A percentile compares a stretch with the other conserved stretches of the same genome.
Evolutionary conservation across 2,113 vertebrate species (phyloP).

Genomic region (Brienomyrus longianalis): DNA sequence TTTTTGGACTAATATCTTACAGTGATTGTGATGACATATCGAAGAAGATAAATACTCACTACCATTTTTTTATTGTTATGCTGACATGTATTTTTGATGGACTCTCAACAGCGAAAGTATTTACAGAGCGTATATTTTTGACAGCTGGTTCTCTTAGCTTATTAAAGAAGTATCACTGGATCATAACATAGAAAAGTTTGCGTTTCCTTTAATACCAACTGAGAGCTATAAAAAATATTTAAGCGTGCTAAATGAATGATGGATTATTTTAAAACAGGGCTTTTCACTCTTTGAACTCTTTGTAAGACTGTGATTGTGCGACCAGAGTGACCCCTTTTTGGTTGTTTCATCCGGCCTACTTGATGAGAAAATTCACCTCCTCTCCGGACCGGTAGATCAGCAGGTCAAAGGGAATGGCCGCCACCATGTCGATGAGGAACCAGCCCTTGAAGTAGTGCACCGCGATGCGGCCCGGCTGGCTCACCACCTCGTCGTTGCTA

Average conservation of each 20-base stretch:
- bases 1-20: neutral
- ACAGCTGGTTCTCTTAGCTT: neutral
- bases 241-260: neutral
- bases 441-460: conserved; percentile 90
- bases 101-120: neutral
- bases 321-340: neutral
- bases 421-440: conserved; percentile 92
- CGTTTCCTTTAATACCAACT: neutral
- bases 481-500: conserved; percentile 84
- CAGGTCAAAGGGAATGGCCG: conserved; percentile 82
- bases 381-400: conserved; percentile 83
- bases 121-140: neutral
- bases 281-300: neutral
- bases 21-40: neutral
- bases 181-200: neutral
- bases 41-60: neutral
- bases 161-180: neutral
- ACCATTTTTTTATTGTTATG: neutral
- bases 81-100: neutral
- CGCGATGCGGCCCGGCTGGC: conserved; percentile 73
- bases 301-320: neutral
- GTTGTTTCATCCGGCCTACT: neutral
- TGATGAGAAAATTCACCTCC: conserved; percentile 54
- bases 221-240: neutral
- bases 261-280: neutral